A percentile compares a stretch with the other conserved stretches of the same genome.
These are phyloP conservation scores for Phainopepla nitens DNA, from an alignment of 2,113 vertebrate species.

Conservation along the genomic window DNA sequence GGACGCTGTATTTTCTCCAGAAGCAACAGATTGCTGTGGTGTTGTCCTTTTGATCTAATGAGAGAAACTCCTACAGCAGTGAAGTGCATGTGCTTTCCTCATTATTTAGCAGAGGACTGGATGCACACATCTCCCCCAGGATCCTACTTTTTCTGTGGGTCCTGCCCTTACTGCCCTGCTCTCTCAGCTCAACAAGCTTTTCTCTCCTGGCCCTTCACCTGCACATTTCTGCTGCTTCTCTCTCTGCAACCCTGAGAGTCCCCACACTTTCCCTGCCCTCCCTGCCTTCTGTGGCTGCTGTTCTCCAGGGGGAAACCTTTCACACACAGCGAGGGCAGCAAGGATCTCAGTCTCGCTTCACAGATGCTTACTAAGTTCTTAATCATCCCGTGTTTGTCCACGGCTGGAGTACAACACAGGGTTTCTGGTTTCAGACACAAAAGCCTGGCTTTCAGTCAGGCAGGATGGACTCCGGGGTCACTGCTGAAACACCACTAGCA, in stretches of 20 bases:
- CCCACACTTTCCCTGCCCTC: background rate
- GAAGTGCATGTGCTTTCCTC: constrained; percentile 7
- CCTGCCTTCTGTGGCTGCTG: background rate
- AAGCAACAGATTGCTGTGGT: constrained; percentile 41
- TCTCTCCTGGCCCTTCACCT: background rate
- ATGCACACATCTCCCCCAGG: background rate
- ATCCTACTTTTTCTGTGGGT: background rate
- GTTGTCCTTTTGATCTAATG: constrained; percentile 54
- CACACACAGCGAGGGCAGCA: background rate
- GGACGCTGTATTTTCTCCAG: constrained; percentile 20
- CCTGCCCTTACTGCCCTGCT: background rate
- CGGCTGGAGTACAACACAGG: background rate
- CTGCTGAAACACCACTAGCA: background rate
- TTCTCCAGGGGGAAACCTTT: constrained; percentile 8
- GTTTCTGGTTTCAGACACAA: background rate
- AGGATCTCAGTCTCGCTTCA: background rate
- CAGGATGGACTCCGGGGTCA: background rate
- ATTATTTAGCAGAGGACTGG: background rate
- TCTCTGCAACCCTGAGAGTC: background rate
- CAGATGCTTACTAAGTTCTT: background rate
- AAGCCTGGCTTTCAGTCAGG: background rate
- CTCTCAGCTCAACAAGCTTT: background rate
- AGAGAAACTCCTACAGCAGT: constrained; percentile 51
- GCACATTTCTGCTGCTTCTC: background rate
- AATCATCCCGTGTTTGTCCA: background rate